Conservation (phyloP, 2,888 invertebrate species). For the Dicyrtomina minuta region DNA sequence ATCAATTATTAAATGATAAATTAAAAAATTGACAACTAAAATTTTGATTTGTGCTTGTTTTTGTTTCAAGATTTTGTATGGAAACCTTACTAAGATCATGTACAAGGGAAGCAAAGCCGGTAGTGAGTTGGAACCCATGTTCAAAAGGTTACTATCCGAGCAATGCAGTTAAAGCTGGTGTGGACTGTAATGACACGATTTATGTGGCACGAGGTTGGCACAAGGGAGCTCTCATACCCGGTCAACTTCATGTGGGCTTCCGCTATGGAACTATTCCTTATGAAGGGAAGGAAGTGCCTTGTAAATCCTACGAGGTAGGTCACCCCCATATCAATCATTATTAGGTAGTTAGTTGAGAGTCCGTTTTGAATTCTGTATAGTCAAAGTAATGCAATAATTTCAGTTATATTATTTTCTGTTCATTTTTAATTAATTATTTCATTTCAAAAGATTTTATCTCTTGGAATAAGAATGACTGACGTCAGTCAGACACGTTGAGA, state of each 20-base stretch:
- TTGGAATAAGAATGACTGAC: no score
- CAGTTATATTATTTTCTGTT: no score
- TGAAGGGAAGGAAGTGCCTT: slow-evolving; percentile 32
- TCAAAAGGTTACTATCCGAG: slow-evolving; percentile 23
- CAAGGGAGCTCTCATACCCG: slow-evolving; percentile 22
- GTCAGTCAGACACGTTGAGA: no score
- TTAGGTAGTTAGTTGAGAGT: no score
- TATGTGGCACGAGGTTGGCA: slow-evolving; percentile 32
- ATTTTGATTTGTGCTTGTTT: no score
- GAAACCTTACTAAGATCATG: slow-evolving; percentile 17
- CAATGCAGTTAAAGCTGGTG: slow-evolving; percentile 20
- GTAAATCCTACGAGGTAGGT: slow-evolving; percentile 31
- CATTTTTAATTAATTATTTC: no score
- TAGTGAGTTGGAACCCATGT: slow-evolving; percentile 34
- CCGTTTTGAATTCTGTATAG: no score
- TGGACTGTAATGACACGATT: slow-evolving; percentile 34
- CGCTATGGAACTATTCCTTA: slow-evolving; percentile 32
- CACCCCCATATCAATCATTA: no score
- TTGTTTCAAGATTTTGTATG: not conserved
- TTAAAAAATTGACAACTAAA: no score
- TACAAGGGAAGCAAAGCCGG: slow-evolving; percentile 22
- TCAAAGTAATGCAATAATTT: no score
- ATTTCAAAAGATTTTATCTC: no score
- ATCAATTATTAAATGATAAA: no score
- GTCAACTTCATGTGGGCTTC: slow-evolving; percentile 28